phyloP scores from a whole-genome alignment of 1,140 invertebrate species.

The Drosophila cardini region DNA sequence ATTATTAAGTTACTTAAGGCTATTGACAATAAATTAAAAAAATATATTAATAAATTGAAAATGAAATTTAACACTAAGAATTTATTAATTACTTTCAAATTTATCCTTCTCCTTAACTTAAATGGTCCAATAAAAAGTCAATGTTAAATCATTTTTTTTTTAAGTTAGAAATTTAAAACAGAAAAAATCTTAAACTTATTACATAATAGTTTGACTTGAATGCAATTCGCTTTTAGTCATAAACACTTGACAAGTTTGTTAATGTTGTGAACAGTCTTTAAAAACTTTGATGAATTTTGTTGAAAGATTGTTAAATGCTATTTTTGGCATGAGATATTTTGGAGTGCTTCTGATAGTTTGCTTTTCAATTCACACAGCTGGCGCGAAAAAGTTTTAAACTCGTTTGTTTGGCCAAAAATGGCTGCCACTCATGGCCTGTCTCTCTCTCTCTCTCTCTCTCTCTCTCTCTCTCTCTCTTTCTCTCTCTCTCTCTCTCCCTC shows the following conservation, averaged over 20 bases:
- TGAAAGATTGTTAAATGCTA: background rate
- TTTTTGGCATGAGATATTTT: conserved; percentile 5
- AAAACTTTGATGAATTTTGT: background rate
- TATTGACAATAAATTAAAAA: too few relatives aligned
- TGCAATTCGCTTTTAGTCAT: too few relatives aligned
- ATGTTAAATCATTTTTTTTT: too few relatives aligned
- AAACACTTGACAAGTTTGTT: background rate
- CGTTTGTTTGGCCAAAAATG: conserved; percentile 21
- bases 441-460: background rate
- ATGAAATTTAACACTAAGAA: too few relatives aligned
- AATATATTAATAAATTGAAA: too few relatives aligned
- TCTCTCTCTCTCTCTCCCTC: background rate
- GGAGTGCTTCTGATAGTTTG: conserved; percentile 22
- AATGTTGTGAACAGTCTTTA: background rate
- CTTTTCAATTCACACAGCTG: conserved; percentile 39
- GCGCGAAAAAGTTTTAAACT: conserved; percentile 30
- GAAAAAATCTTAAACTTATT: too few relatives aligned
- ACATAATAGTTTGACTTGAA: too few relatives aligned
- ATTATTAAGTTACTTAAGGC: too few relatives aligned
- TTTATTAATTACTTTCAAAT: too few relatives aligned
- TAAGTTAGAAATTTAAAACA: too few relatives aligned
- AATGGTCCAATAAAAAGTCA: too few relatives aligned
- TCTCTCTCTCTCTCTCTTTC: background rate
- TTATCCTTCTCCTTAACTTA: too few relatives aligned
- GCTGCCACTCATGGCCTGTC: background rate